Percentiles rank a stretch among this genome's conserved stretches.
These are phyloP conservation scores for Porites divaricata DNA, from an alignment of 92 coral and sea anemone genomes.

Conservation along the genomic window DNA sequence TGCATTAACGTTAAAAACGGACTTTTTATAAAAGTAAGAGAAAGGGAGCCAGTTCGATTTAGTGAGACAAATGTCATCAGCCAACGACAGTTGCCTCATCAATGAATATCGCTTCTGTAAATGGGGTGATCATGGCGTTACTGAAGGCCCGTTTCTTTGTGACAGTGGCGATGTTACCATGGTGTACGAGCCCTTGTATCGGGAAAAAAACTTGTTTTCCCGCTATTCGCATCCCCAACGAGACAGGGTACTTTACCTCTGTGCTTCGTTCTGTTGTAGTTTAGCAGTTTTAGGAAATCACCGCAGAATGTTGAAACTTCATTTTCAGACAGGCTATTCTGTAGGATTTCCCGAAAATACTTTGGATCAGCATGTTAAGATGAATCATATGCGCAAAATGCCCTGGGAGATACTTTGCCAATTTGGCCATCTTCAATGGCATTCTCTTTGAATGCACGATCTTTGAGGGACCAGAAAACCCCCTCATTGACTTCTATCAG, in stretches of 20 bases:
- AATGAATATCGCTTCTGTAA: slow-evolving; percentile 26
- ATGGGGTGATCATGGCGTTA: too few species aligned
- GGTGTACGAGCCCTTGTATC: slow-evolving; percentile 23
- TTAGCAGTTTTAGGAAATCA: slow-evolving; percentile 18
- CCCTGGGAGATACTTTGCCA: not conserved
- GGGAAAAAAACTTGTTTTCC: slow-evolving; percentile 47
- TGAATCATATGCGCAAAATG: not conserved
- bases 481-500: too few species aligned
- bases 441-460: too few species aligned
- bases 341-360: not conserved
- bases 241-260: slow-evolving; percentile 33
- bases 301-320: slow-evolving; percentile 28
- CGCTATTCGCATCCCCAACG: slow-evolving; percentile 44
- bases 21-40: too few species aligned
- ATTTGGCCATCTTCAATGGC: too few species aligned
- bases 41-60: too few species aligned
- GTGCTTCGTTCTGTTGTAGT: slow-evolving; percentile 22
- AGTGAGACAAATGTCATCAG: too few species aligned
- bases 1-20: too few species aligned
- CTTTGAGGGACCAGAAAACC: too few species aligned
- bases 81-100: too few species aligned
- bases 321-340: too few species aligned
- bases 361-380: not conserved
- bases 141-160: slow-evolving; percentile 33
- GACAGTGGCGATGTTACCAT: slow-evolving; percentile 28